These are phyloP conservation scores for Parnassius glacialis DNA, from an alignment of 2,888 invertebrate species.

Conservation along the genomic window DNA sequence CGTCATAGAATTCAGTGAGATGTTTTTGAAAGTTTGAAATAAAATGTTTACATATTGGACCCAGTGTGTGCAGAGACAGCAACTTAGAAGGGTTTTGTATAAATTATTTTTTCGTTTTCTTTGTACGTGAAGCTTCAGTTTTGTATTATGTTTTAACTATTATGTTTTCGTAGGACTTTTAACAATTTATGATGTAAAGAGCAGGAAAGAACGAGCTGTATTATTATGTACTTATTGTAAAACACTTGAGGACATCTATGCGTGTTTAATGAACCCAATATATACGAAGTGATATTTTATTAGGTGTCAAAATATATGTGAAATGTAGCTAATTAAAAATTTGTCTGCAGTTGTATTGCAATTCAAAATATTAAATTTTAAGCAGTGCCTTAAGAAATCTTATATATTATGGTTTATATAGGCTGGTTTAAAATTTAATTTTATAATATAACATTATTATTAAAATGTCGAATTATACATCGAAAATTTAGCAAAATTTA, in stretches of 20 bases:
- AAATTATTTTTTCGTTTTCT: conserved; percentile 48
- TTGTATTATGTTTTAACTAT: conserved; percentile 43
- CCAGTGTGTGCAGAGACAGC: conserved; percentile 7
- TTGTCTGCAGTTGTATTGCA: conserved; percentile 5
- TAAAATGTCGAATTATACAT: conserved; percentile 11
- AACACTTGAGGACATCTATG: conserved; percentile 31
- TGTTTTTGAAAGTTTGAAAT: conserved; percentile 8
- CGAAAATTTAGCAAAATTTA: conserved; percentile 24
- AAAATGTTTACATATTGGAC: conserved; percentile 12
- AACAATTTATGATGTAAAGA: conserved; percentile 40
- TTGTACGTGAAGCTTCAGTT: conserved; percentile 63
- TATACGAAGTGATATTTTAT: conserved; percentile 23
- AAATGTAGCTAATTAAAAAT: not conserved
- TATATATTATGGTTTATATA: not conserved
- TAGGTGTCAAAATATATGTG: conserved; percentile 19
- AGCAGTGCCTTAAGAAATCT: conserved; percentile 22
- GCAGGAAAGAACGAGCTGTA: conserved; percentile 40
- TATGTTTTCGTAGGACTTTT: conserved; percentile 43
- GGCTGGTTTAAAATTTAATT: not conserved
- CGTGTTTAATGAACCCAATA: conserved; percentile 28
- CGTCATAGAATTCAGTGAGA: no score
- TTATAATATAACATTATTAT: not conserved
- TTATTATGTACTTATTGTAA: conserved; percentile 43
- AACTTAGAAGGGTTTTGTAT: conserved; percentile 54
- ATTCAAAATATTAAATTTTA: conserved; percentile 6